phyloP scores from a whole-genome alignment of 2,888 invertebrate species.

The Sphecodes monilicornis region DNA sequence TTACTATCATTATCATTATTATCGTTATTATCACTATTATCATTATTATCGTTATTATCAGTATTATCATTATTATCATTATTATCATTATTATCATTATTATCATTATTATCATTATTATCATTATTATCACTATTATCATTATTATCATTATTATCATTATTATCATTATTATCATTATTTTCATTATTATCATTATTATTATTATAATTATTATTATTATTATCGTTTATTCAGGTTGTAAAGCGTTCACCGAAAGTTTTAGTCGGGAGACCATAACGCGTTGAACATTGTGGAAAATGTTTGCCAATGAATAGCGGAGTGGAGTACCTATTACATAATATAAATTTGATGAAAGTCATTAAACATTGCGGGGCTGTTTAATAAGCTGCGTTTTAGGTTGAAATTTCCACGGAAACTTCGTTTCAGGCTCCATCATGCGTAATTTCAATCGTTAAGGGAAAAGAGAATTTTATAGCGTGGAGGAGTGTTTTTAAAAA shows the following conservation, averaged over 20 bases:
- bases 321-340: background rate
- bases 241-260: background rate
- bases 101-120: background rate
- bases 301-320: background rate
- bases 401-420: background rate
- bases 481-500: background rate
- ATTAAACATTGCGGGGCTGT: background rate
- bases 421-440: background rate
- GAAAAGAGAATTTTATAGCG: background rate
- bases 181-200: background rate
- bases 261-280: background rate
- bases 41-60: background rate
- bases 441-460: background rate
- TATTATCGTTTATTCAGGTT: background rate
- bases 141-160: background rate
- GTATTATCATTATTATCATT: background rate
- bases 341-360: background rate
- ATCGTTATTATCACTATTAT: background rate
- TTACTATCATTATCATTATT: background rate
- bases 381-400: background rate
- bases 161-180: background rate
- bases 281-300: background rate
- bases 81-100: background rate
- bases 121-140: background rate
- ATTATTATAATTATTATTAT: background rate